Evolutionary conservation across 2,113 vertebrate genomes (phyloP).

Genomic region (Merops nubicus): DNA sequence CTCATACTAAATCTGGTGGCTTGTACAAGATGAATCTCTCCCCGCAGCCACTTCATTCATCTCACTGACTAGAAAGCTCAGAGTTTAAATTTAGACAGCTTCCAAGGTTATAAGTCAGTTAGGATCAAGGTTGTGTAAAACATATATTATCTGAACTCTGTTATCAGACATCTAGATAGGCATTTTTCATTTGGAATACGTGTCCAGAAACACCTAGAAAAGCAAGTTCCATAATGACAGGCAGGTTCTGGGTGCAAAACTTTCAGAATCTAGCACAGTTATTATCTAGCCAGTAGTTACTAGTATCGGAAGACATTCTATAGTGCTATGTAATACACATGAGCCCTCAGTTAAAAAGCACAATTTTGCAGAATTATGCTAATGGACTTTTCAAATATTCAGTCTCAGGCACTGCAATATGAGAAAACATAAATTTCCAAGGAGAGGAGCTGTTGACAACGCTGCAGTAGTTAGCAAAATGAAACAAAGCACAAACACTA

Average conservation of each 20-base stretch:
- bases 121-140: not conserved
- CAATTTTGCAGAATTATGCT: not conserved
- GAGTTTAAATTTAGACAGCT: not conserved
- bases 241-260: not conserved
- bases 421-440: not conserved
- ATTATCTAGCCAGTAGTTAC: not conserved
- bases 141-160: not conserved
- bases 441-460: not conserved
- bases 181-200: not conserved
- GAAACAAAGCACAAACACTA: not conserved
- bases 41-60: not conserved
- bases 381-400: not conserved
- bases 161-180: not conserved
- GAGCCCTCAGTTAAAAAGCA: not conserved
- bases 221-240: not conserved
- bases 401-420: not conserved
- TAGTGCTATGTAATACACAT: not conserved
- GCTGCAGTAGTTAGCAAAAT: not conserved
- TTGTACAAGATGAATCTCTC: conserved; percentile 13
- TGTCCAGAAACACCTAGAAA: not conserved
- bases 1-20: not conserved
- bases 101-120: not conserved
- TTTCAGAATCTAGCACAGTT: not conserved
- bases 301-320: not conserved
- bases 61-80: not conserved